phyloP scores from a whole-genome alignment of 1,140 invertebrate species.

The Maconellicoccus hirsutus region DNA sequence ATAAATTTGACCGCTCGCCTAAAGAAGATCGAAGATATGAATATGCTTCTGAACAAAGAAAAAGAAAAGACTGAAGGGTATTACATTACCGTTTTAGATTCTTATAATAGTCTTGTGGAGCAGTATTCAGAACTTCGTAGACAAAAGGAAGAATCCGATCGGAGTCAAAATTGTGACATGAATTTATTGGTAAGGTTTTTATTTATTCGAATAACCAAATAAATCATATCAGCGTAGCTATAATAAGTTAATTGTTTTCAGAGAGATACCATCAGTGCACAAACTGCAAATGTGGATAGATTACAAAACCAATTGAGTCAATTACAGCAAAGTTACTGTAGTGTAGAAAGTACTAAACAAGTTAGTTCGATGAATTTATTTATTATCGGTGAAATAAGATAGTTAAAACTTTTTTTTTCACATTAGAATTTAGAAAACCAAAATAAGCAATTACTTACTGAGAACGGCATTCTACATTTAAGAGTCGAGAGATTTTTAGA shows the following conservation, averaged over 20 bases:
- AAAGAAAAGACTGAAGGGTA: neutral
- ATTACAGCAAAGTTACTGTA: neutral
- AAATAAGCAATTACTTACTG: neutral
- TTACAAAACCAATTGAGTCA: neutral
- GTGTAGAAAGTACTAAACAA: neutral
- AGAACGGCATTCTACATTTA: neutral
- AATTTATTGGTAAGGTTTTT: no score
- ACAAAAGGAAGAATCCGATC: neutral
- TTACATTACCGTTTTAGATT: neutral
- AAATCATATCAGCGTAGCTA: no score
- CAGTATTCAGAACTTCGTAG: neutral
- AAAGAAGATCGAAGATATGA: neutral
- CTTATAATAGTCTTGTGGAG: neutral
- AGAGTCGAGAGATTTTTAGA: neutral
- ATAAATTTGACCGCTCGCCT: neutral
- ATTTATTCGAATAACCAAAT: no score
- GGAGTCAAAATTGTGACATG: no score
- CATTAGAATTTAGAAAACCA: slow-evolving; percentile 1
- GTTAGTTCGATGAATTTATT: neutral
- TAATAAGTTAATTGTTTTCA: neutral
- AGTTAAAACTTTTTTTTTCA: neutral
- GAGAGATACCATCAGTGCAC: neutral
- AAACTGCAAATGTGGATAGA: neutral
- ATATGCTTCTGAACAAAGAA: neutral
- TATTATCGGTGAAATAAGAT: neutral